Evolutionary conservation across 1,140 invertebrate genomes (phyloP), one percentile per base, ranked within the genome.

Genomic region (Hydropsyche tenuis): DNA sequence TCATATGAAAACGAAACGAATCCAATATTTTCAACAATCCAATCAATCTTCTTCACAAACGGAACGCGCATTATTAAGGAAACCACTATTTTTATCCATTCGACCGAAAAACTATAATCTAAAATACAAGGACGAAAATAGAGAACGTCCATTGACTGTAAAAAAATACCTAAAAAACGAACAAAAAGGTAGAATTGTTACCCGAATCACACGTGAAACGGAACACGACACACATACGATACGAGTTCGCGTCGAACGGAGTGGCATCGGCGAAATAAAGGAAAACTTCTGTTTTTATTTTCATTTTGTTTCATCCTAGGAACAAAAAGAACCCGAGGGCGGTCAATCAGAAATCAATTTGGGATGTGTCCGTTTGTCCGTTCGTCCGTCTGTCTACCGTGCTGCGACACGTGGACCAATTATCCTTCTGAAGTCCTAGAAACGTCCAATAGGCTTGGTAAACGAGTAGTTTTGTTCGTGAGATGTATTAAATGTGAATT

Each of bases 261-360:
- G 14, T 14, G 51, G 51, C 22, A 56, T 3, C 3, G 45, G 14
- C 45, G 14, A 16, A 16, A 48, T 3, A 56, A 56, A 56, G 18
- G 18, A 9, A 56, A 56, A 18, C 45, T 48, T 48, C 45, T 48
- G 16, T 48, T 48, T 48, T 48, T 48, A 48, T 12, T 48, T 14
- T 14, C 16, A 3, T 48, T 48, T 48, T 48, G 14, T 48, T 48
- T 48, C 45, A 48, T 48, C 14, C 45, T 14, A 48, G 45, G 45
- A 48, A 56, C 11, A 22, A 18, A 18, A 56, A 22, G 22, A 45
- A 18, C 64, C 64, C 64, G 11, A 4, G 11, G 62, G 25, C 62
- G 42, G 64, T 66, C 64, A 66, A 66, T 66, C 64, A 66, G 43
- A 66, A 66, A 66, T 66, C 64, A 66, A 66, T 66, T 66, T 66